Evolutionary conservation across 2,113 vertebrate species (phyloP).

Genomic region (Orcinus orca): DNA sequence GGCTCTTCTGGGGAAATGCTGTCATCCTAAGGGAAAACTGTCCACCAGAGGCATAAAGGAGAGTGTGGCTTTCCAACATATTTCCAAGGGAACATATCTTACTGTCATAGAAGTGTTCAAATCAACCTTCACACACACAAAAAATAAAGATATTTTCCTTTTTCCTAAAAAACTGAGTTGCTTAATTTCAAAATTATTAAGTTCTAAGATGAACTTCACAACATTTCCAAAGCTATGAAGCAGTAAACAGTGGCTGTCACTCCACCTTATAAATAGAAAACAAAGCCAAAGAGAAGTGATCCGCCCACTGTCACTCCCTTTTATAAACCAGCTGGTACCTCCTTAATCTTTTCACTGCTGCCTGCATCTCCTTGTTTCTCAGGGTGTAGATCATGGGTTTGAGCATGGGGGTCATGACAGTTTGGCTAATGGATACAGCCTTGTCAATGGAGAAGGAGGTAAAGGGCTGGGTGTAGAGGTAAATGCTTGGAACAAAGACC

Average conservation of each 20-base stretch:
- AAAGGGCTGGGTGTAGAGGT: constrained; percentile 66
- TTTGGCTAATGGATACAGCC: constrained; percentile 64
- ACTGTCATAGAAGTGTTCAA: neutral
- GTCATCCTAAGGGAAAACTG: neutral
- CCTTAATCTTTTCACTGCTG: constrained; percentile 64
- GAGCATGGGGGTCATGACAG: constrained; percentile 62
- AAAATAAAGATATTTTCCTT: neutral
- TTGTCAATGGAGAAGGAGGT: constrained; percentile 65
- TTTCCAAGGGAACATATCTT: neutral
- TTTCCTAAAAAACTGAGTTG: neutral
- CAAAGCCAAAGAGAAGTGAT: neutral
- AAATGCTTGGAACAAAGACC: constrained; percentile 67
- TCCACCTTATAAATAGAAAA: neutral
- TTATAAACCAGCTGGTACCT: neutral
- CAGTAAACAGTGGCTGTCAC: no score
- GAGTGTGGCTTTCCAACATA: neutral
- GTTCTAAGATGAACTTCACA: neutral
- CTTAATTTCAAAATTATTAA: neutral
- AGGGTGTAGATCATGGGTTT: constrained; percentile 76
- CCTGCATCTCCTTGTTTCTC: constrained; percentile 72
- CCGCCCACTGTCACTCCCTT: neutral
- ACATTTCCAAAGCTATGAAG: neutral
- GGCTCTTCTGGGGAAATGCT: neutral
- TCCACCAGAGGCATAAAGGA: neutral
- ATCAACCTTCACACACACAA: neutral